Evolutionary conservation across 2,797 vertebrate genomes (phyloP), one percentile per base, ranked within the genome.

Genomic region (Thaleichthys pacificus): DNA sequence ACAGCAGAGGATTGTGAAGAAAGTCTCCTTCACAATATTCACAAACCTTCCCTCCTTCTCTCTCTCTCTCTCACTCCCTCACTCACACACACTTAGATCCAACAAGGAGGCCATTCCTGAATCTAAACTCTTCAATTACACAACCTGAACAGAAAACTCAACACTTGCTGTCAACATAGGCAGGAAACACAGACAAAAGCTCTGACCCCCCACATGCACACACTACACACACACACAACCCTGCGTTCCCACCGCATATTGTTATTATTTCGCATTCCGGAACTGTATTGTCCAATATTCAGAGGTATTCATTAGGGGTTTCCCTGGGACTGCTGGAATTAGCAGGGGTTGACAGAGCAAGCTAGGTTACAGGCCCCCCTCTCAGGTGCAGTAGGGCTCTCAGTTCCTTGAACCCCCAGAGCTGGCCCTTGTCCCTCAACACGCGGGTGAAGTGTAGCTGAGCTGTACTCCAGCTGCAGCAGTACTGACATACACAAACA

Each of bases 341-440:
- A 95, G 90, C 82, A 90, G 89, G 92, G 83, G 85, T 78, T 94
- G 94, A 95, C 94, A 95, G 93, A 93, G 91, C 79, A 78, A 82
- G 88, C 85, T 86, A 84, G 86, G 75, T 78, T 77, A 8, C 58
- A 77, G 21, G 70, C 8, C 32, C 12, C 19, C 32, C 19, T 58
- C 69, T 75, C 80, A 74, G 76, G 64, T 75, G 69, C 68, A 19
- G 72, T 66, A 71, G 82, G 75, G 77, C 80, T 77, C 82, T 77
- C 77, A 91, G 87, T 89, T 86, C 87, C 84, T 91, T 87, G 92
- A 88, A 88, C 86, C 89, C 88, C 60, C 77, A 61, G 75, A 84
- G 86, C 89, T 85, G 82, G 77, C 81, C 75, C 73, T 85, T 78
- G 85, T 93, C 93, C 92, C 84, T 93, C 92, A 93, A 81, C 92